Evolutionary conservation across 2,113 vertebrate species (phyloP), one percentile per base, ranked within the genome.

Genomic region (Hyla sarda): DNA sequence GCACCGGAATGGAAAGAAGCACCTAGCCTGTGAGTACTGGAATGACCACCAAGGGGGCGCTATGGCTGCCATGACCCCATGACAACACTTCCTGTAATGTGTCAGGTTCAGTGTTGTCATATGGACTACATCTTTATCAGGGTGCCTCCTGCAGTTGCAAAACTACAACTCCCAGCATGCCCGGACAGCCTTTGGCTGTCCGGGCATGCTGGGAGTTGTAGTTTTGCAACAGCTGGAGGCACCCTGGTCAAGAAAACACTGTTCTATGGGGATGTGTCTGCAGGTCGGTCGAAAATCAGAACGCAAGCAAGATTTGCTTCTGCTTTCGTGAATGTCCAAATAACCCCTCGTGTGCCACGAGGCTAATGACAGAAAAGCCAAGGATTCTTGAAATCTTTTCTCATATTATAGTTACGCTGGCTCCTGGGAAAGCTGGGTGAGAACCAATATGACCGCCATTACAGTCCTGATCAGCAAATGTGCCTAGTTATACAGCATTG

Each of bases 1-100:
- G 14, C 98, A 99, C 91, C 90, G 97, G 11, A 93, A 94, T 0
- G 97, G 98, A 69, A 97, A 94, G 87, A 93, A 91, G 11, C 98
- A 99, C 84, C 84, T 94, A 0, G 90, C 94, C 85, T 94, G 98
- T 98, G 88, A 95, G 91, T 88, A 73, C 58, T n/a, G n/a, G n/a
- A n/a, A n/a, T n/a, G n/a, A n/a, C n/a, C n/a, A n/a, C n/a, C n/a
- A n/a, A n/a, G n/a, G n/a, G n/a, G n/a, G n/a, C n/a, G n/a, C n/a
- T 60, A 4, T 9, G 19, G 58, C 58, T 60, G 21, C n/a, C 5
- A 19, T 34, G 67, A 71, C 21, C 34, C 23, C 41, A 47, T 45
- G 72, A 75, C 72, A 47, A 41, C 48, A 3, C 41, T 41, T 41
- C 3, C 41, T 5, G 41, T 41, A 8, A 41, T 41, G 41, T 50